A percentile compares a stretch with the other conserved stretches of the same genome.
phyloP scores from a whole-genome alignment of 2,888 invertebrate genomes.

The Bruchidius siliquastri region DNA sequence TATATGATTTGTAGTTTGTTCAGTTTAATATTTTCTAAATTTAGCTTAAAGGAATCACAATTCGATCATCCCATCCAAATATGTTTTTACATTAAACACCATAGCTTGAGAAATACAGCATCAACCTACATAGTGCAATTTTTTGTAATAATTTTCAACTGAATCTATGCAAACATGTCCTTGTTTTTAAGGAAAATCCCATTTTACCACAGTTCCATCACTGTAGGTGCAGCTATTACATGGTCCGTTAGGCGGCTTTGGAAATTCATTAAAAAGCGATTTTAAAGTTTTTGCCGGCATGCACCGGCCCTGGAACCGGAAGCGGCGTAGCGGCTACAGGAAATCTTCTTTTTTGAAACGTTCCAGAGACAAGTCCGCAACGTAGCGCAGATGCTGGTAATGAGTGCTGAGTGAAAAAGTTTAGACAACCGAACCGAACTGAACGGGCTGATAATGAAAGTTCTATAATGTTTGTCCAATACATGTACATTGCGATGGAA shows the following conservation, averaged over 20 bases:
- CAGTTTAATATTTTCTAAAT: too few species aligned
- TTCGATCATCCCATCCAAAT: too few species aligned
- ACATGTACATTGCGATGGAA: not conserved
- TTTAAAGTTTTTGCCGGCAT: not conserved
- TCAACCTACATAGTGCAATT: too few species aligned
- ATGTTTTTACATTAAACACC: too few species aligned
- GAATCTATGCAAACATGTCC: not conserved
- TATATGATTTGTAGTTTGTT: too few species aligned
- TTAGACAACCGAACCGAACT: not conserved
- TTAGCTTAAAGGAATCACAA: too few species aligned
- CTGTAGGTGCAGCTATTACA: not conserved
- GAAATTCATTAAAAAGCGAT: not conserved
- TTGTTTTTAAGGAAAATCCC: not conserved
- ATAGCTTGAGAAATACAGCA: too few species aligned
- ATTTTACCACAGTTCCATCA: not conserved
- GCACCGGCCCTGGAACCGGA: not conserved
- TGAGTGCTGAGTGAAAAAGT: not conserved
- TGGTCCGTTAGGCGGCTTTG: not conserved
- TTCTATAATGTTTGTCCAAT: not conserved
- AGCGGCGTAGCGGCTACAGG: not conserved
- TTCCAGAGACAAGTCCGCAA: not conserved
- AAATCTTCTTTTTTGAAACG: not conserved
- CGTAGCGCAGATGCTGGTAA: not conserved
- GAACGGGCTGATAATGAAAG: not conserved
- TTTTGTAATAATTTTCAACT: too few species aligned